Evolutionary conservation across 2,113 vertebrate genomes (phyloP).

Genomic region (Chrysochloris asiatica): DNA sequence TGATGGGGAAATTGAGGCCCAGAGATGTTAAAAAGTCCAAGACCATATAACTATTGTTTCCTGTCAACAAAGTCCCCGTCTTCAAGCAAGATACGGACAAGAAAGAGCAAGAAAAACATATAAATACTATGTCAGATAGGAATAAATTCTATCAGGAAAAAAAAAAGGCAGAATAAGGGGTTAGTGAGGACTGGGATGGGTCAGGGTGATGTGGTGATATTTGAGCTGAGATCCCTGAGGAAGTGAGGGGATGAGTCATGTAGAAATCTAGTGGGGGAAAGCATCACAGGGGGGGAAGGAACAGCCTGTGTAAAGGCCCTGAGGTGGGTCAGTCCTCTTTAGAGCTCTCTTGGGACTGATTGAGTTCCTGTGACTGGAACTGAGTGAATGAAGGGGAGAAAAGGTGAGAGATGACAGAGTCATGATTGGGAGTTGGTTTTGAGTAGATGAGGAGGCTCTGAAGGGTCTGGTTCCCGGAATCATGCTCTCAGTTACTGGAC

Average conservation of each 20-base stretch:
- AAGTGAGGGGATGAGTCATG: background rate
- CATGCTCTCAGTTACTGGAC: background rate
- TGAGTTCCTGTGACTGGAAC: background rate
- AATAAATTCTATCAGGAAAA: background rate
- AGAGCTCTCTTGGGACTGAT: no score
- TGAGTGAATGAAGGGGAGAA: background rate
- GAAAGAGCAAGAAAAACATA: background rate
- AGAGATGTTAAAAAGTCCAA: background rate
- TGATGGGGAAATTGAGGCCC: background rate
- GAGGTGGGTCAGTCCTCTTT: background rate
- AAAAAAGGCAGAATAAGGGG: background rate
- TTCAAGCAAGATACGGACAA: background rate
- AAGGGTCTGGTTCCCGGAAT: background rate
- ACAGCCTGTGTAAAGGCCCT: background rate
- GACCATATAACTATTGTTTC: background rate
- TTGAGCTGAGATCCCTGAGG: background rate
- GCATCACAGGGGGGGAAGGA: background rate
- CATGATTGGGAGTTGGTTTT: background rate
- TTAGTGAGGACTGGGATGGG: background rate
- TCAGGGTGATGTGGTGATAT: background rate
- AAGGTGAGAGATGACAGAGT: background rate
- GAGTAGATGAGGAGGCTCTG: background rate
- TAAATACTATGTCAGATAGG: background rate
- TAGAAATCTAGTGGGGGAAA: background rate
- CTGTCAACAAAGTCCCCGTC: background rate